Evolutionary conservation across 64 coral and sea anemone species (phyloP).

Genomic region (Acropora tenuis): DNA sequence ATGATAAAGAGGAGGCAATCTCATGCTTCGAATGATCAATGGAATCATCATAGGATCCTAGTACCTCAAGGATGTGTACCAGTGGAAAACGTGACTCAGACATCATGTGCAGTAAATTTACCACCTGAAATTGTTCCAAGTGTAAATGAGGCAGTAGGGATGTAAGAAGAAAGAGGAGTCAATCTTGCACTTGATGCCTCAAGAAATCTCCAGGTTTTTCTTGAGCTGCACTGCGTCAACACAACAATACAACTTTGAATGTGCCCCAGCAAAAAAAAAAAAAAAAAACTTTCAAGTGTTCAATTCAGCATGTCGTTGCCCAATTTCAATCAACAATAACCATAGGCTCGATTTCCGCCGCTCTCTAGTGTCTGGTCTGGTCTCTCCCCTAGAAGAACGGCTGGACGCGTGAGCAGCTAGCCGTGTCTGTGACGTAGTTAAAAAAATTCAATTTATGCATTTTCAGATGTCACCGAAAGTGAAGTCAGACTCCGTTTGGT

Average conservation of each 20-base stretch:
- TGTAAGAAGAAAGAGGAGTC: slow-evolving; percentile 59
- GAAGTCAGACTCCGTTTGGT: too few relatives aligned
- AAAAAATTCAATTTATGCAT: too few relatives aligned
- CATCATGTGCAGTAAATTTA: slow-evolving; percentile 13
- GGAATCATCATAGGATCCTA: slow-evolving; percentile 32
- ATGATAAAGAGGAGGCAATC: too few relatives aligned
- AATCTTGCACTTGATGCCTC: slow-evolving; percentile 30
- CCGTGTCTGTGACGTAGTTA: too few relatives aligned
- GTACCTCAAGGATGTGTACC: slow-evolving; percentile 48
- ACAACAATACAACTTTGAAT: slow-evolving; percentile 7
- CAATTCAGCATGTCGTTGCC: too few relatives aligned
- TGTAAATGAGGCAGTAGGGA: slow-evolving; percentile 42
- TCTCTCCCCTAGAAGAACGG: too few relatives aligned
- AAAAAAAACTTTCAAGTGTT: too few relatives aligned
- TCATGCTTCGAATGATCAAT: not conserved
- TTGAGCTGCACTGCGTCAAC: slow-evolving; percentile 1
- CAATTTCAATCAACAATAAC: not conserved
- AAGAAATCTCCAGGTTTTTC: too few relatives aligned
- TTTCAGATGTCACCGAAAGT: too few relatives aligned
- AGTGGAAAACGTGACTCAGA: slow-evolving; percentile 42
- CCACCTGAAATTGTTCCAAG: slow-evolving; percentile 24
- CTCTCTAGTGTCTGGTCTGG: too few relatives aligned
- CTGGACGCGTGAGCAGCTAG: too few relatives aligned
- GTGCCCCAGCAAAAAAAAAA: not conserved
- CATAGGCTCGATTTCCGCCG: not conserved